Conservation (phyloP, 2,113 vertebrate genomes). For the Cairina moschata region DNA sequence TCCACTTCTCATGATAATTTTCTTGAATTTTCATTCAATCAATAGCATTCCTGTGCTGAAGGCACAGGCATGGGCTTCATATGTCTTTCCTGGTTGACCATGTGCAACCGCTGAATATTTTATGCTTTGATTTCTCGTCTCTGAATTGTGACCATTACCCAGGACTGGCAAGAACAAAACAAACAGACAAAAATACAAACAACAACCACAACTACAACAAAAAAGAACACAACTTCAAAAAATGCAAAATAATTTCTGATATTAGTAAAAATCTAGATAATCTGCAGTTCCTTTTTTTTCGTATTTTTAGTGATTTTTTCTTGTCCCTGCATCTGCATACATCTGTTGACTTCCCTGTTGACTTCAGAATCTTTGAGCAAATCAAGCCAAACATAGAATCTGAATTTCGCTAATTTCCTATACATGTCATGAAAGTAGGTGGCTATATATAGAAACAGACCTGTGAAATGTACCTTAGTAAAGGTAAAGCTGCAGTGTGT, state of each 20-base stretch:
- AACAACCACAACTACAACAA: background rate
- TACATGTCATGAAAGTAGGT: background rate
- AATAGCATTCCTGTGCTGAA: background rate
- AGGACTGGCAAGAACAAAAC: background rate
- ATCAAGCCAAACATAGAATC: background rate
- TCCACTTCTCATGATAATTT: background rate
- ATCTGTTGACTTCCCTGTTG: background rate
- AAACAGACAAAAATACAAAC: background rate
- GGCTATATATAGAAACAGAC: background rate
- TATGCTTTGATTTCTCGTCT: background rate
- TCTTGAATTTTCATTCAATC: background rate
- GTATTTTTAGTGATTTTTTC: background rate
- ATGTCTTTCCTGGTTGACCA: background rate
- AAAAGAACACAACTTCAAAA: background rate
- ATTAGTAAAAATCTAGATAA: background rate
- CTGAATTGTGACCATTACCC: background rate
- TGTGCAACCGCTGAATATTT: background rate
- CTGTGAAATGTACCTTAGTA: background rate
- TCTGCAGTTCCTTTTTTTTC: background rate
- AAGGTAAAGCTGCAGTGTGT: background rate
- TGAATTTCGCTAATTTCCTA: background rate
- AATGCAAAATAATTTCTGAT: background rate
- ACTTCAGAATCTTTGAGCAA: background rate
- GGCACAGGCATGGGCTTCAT: background rate
- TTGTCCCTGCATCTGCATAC: fast-evolving